Base-by-base conservation (phyloP, 2,797 vertebrate genomes). In the Apogon hyalosoma region DNA sequence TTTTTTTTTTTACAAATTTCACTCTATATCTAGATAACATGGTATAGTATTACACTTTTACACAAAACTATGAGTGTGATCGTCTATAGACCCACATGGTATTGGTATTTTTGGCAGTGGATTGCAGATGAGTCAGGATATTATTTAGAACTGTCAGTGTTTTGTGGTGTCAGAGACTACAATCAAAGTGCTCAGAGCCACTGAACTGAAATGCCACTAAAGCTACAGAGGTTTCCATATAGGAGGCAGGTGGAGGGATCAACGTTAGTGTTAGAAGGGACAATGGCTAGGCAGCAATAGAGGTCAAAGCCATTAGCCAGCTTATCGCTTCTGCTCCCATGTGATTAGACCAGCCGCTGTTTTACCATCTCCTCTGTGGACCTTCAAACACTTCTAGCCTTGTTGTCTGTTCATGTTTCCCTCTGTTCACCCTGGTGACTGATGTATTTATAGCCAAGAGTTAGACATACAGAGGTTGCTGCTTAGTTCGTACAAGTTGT, bases 281-380 rank as follows among this genome's bases (percentile, higher is more conserved):
- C 69, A 75, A 59, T 63, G 68, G 55, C 47, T 46, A 55, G 56
- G 65, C 36, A 24, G 39, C 51, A 61, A 52, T 39, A 40, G 65
- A 50, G 69, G 67, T 75, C 69, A 64, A 62, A 84, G 53, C 74
- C 76, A 83, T 87, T 80, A 85, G 60, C 68, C 50, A 41, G 53
- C 41, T 73, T 73, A 73, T 85, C 56, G n/a, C 69, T 73, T 71
- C 56, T 51, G 66, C 72, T 83, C 61, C 75, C 68, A 48, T 46
- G 74, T 75, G 78, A 87, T 88, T 88, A 83, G 56, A 61, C 43
- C 49, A 4, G 36, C 43, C 38, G 7, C 58, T 70, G 65, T 41
- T 48, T 51, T 39, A 38, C 53, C 67, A 63, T 71, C 47, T 71
- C 51, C 48, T 71, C 42, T 60, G 47, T 18, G 69, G 53, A 69